Evolutionary conservation across 2,113 vertebrate genomes (phyloP), one percentile per base, ranked within the genome.

Genomic region (Ammodytes marinus): DNA sequence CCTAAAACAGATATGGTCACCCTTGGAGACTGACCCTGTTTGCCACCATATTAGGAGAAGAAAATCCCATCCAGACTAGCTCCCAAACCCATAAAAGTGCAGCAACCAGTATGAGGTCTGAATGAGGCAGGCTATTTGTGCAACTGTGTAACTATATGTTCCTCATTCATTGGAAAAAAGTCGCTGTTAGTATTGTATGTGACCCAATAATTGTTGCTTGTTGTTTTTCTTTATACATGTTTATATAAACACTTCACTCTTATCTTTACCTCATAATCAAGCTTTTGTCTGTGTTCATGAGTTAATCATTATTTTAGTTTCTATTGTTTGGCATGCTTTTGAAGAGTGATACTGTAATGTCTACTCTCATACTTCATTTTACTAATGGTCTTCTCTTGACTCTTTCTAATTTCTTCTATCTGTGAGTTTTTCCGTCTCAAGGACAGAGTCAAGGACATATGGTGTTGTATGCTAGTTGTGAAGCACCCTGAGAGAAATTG

Each of bases 1-100:
- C 74, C 88, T 88, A 73, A 82, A 88, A 89, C 89, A 89, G 84
- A 92, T 72, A 82, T 61, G 79, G 61, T 69, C 49, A 63, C 42
- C 89, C 82, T 66, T 49, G 3, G 86, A 89, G 84, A 86, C 70
- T 43, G 61, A 79, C 19, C 72, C 81, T 76, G 66, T 67, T 84
- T 83, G 58, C 14, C 74, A 74, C 58, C 5, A 8, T 67, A 80
- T 67, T 60, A 75, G 45, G 6, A 61, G 63, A 17, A 79, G 66
- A 90, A 81, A 83, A 89, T 78, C 79, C 69, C 74, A 86, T 79
- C 35, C 68, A 81, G 52, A 53, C 49, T 69, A 69, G 54, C 46
- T 65, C 35, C 14, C 0, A 81, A 70, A 81, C 47, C 11, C 14
- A 79, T 76, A 2, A 73, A 45, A 77, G 79, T 27, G 27, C 70